phyloP scores from a whole-genome alignment of 1,140 invertebrate genomes.

The Caenorhabditis inopinata region DNA sequence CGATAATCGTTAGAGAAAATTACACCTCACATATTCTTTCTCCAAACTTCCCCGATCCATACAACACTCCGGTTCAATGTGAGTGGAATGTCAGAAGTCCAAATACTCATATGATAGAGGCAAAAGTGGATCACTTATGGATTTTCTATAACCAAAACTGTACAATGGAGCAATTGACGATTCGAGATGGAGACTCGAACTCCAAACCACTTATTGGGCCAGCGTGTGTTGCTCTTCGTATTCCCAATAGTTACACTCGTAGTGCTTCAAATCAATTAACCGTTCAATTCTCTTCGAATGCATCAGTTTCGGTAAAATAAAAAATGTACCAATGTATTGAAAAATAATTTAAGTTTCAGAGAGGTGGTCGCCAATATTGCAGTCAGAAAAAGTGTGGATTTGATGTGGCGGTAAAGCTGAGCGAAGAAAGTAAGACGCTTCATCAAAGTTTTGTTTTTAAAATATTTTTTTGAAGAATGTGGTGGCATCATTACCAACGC shows the following conservation, averaged over 20 bases:
- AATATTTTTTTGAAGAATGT: slow-evolving; percentile 45
- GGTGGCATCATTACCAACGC: slow-evolving; percentile 58
- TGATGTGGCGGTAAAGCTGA: slow-evolving; percentile 43
- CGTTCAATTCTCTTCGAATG: slow-evolving; percentile 27
- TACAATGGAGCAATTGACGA: slow-evolving; percentile 49
- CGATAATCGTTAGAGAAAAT: slow-evolving; percentile 42
- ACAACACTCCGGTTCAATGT: slow-evolving; percentile 49
- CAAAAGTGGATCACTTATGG: slow-evolving; percentile 51
- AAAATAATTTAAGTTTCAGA: slow-evolving; percentile 21
- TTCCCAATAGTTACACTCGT: background rate
- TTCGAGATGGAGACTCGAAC: slow-evolving; percentile 57
- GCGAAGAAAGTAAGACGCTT: slow-evolving; percentile 4
- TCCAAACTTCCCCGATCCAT: slow-evolving; percentile 42
- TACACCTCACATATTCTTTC: slow-evolving; percentile 10
- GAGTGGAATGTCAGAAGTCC: slow-evolving; percentile 60
- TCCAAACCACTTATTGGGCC: slow-evolving; percentile 20
- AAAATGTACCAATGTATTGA: background rate
- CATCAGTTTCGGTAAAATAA: background rate
- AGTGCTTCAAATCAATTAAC: slow-evolving; percentile 10
- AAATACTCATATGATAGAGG: slow-evolving; percentile 59
- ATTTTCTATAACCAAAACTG: slow-evolving; percentile 54
- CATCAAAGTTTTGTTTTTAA: background rate
- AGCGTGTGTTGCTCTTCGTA: background rate
- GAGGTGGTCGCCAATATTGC: slow-evolving; percentile 48
- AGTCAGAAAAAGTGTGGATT: slow-evolving; percentile 58